phyloP scores from a whole-genome alignment of 2,113 vertebrate genomes.

The Tricholaema leucomelas region DNA sequence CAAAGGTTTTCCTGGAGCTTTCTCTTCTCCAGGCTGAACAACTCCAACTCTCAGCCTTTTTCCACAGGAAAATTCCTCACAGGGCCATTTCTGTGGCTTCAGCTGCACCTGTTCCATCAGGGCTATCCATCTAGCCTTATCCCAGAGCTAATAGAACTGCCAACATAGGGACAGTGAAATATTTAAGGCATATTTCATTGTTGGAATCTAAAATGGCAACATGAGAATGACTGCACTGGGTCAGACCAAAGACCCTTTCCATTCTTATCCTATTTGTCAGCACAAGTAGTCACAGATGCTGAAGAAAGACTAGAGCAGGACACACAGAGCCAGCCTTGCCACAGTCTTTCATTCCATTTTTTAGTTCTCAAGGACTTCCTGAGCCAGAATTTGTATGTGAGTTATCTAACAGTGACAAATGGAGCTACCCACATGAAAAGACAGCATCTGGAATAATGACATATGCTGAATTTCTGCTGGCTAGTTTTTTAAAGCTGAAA shows the following conservation, averaged over 20 bases:
- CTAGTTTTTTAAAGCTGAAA: neutral
- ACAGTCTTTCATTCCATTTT: neutral
- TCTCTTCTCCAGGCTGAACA: neutral
- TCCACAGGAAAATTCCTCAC: too few species aligned
- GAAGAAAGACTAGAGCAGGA: neutral
- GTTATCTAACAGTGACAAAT: neutral
- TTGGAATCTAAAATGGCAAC: neutral
- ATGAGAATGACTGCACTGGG: neutral
- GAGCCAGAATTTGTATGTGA: neutral
- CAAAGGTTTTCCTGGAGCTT: neutral
- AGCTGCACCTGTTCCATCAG: neutral
- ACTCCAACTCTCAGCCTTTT: neutral
- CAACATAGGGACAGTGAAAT: neutral
- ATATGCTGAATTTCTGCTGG: neutral
- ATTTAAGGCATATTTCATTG: neutral
- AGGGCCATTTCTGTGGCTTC: neutral
- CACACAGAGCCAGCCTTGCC: neutral
- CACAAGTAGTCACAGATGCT: neutral
- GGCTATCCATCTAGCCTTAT: neutral
- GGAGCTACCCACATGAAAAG: neutral
- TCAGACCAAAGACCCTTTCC: neutral
- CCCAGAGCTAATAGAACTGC: neutral
- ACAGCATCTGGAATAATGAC: neutral
- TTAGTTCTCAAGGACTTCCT: neutral
- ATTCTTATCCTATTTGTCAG: neutral